Evolutionary conservation across 1,140 invertebrate species (phyloP).

Genomic region (Hetaerina americana): DNA sequence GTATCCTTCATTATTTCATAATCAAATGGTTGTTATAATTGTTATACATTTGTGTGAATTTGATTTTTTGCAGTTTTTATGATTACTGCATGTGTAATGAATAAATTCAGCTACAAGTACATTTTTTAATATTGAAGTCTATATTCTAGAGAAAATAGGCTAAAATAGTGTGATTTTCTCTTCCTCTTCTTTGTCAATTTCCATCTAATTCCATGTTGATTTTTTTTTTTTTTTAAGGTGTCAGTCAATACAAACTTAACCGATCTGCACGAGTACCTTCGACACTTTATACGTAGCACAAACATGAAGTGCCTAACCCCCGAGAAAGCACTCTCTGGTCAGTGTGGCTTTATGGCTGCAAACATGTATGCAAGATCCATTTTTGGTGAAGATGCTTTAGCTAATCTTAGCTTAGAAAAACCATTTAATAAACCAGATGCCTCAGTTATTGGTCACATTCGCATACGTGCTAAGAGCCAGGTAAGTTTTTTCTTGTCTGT

Average conservation of each 20-base stretch:
- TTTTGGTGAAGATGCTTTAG: conserved; percentile 97
- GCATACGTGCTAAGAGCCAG: conserved; percentile 96
- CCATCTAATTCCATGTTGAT: background rate
- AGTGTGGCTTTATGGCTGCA: conserved; percentile 98
- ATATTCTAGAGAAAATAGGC: too few species aligned
- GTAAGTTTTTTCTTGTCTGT: conserved; percentile 31
- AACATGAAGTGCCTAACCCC: conserved; percentile 99
- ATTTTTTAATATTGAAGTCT: too few species aligned
- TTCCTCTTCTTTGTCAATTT: background rate
- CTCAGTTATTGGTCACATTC: conserved; percentile 88
- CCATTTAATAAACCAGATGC: conserved; percentile 73
- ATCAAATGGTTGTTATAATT: too few species aligned
- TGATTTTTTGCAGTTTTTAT: too few species aligned
- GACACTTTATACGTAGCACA: conserved; percentile 84
- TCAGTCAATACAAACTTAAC: conserved; percentile 91
- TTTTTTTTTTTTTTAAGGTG: conserved; percentile 37
- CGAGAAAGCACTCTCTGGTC: conserved; percentile 84
- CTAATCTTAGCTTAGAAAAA: conserved; percentile 97
- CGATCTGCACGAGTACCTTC: conserved; percentile 85
- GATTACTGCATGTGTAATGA: too few species aligned
- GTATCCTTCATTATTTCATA: too few species aligned
- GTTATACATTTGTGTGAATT: too few species aligned
- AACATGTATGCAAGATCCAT: conserved; percentile 98
- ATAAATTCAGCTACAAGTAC: too few species aligned
- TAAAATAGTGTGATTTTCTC: background rate